These are phyloP conservation scores for Hippoglossus hippoglossus DNA, from an alignment of 2,797 vertebrate species.

Conservation along the genomic window DNA sequence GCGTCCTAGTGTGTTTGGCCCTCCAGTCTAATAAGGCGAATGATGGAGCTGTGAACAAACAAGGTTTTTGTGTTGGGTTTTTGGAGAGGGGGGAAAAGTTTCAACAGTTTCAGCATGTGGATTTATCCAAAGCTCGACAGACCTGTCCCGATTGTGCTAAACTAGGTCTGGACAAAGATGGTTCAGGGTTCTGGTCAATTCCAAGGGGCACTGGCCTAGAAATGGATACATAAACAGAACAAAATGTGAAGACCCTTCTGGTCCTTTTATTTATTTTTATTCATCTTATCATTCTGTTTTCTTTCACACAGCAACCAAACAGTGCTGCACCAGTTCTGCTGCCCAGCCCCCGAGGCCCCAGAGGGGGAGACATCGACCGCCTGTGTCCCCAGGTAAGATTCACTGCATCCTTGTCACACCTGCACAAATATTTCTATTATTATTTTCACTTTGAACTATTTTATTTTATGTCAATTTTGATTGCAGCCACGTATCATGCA, in stretches of 20 bases:
- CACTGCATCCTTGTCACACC: slow-evolving; percentile 50
- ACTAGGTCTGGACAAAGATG: too few species aligned
- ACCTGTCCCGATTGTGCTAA: too few species aligned
- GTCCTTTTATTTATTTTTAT: not conserved
- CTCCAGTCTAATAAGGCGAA: not conserved
- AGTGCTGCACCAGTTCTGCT: slow-evolving; percentile 98
- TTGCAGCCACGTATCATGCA: slow-evolving; percentile 67
- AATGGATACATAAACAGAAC: too few species aligned
- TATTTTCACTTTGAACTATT: slow-evolving; percentile 30
- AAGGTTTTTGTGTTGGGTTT: too few species aligned
- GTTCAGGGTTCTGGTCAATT: too few species aligned
- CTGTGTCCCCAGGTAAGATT: slow-evolving; percentile 87
- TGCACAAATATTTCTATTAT: slow-evolving; percentile 40
- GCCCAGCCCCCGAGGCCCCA: slow-evolving; percentile 92
- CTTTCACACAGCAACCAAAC: slow-evolving; percentile 91
- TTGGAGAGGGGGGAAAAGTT: too few species aligned
- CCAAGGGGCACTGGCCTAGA: too few species aligned
- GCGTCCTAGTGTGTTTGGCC: too few species aligned
- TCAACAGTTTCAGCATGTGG: too few species aligned
- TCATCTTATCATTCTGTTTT: slow-evolving; percentile 9
- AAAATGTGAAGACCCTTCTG: too few species aligned
- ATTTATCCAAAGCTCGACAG: too few species aligned
- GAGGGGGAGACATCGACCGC: slow-evolving; percentile 91
- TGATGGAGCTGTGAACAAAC: not conserved
- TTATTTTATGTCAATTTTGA: slow-evolving; percentile 37